phyloP scores from a whole-genome alignment of 2,113 vertebrate species.

The Gallinago undulata region DNA sequence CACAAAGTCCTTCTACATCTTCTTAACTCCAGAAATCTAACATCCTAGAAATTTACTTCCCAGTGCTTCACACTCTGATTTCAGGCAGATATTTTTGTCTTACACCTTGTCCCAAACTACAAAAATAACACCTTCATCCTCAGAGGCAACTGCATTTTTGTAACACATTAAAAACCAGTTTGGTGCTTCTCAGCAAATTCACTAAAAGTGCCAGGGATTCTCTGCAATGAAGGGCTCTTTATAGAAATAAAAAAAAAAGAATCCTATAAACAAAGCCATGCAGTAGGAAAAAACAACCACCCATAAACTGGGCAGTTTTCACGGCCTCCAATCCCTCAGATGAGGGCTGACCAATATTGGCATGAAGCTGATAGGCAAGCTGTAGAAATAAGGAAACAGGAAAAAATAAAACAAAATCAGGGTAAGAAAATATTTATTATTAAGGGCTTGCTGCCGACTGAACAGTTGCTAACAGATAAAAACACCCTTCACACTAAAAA shows the following conservation, averaged over 20 bases:
- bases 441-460: neutral
- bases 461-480: constrained; percentile 31
- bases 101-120: neutral
- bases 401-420: constrained; percentile 49
- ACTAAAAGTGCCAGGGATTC: neutral
- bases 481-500: constrained; percentile 30
- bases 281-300: neutral
- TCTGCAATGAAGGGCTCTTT: neutral
- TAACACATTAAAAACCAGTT: neutral
- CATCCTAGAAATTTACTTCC: neutral
- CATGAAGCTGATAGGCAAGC: neutral
- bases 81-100: constrained; percentile 9
- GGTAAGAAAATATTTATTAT: constrained; percentile 51
- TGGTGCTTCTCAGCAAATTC: neutral
- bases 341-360: neutral
- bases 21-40: neutral
- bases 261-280: constrained; percentile 2
- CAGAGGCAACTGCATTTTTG: neutral
- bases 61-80: neutral
- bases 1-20: neutral
- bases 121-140: neutral
- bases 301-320: neutral
- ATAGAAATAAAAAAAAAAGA: neutral
- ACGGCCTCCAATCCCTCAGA: neutral
- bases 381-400: constrained; percentile 32